Percentiles rank a stretch among this genome's conserved stretches.
Evolutionary conservation across 2,113 vertebrate species (phyloP).

Genomic region (Sturnus vulgaris): DNA sequence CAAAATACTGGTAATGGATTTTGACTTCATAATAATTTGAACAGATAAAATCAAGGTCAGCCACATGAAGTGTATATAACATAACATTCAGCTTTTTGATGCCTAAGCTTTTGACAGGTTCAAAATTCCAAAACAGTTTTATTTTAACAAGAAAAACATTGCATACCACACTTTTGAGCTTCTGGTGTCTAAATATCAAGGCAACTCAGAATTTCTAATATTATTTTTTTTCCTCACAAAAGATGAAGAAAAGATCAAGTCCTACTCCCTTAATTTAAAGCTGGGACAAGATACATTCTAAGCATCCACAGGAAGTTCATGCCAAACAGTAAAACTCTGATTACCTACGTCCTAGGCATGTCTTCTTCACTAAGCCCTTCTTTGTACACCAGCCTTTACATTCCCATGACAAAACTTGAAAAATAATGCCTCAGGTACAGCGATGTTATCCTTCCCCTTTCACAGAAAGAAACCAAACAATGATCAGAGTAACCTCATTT

Average conservation of each 20-base stretch:
- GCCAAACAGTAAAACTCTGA: not conserved
- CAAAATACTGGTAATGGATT: not conserved
- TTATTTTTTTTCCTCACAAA: not conserved
- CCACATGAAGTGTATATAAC: not conserved
- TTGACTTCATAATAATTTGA: not conserved
- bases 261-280: not conserved
- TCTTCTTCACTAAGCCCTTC: not conserved
- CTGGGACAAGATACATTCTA: not conserved
- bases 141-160: not conserved
- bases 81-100: not conserved
- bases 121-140: not conserved
- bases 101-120: not conserved
- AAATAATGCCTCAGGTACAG: not conserved
- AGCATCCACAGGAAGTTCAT: not conserved
- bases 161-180: not conserved
- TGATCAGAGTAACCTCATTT: not conserved
- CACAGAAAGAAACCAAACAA: not conserved
- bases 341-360: rapidly evolving
- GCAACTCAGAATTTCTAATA: not conserved
- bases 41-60: not conserved
- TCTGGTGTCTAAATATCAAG: not conserved
- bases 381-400: not conserved
- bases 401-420: not conserved
- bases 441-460: not conserved
- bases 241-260: not conserved